Conservation (phyloP, 2,113 vertebrate species). For the Anser brachyrhynchus region DNA sequence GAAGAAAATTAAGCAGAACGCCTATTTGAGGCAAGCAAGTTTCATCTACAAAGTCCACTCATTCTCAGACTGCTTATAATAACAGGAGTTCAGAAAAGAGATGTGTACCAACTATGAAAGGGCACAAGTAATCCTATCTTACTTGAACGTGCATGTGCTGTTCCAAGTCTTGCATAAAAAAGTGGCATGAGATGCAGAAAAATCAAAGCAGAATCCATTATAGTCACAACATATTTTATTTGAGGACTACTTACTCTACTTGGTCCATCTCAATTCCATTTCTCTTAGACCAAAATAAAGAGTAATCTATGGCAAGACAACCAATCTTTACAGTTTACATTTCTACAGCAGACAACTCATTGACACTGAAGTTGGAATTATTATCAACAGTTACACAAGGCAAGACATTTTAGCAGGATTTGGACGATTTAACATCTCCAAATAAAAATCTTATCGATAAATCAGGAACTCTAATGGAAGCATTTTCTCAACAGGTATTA, state of each 20-base stretch:
- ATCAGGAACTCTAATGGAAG: neutral
- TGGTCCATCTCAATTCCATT: neutral
- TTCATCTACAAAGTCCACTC: neutral
- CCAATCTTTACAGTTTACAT: neutral
- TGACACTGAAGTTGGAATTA: neutral
- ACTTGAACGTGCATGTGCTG: accelerated
- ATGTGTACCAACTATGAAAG: neutral
- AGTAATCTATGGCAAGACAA: neutral
- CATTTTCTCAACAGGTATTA: neutral
- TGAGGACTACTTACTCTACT: neutral
- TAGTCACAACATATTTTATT: neutral
- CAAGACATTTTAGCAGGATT: neutral
- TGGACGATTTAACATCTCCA: neutral
- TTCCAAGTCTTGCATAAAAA: neutral
- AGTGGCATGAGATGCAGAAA: neutral
- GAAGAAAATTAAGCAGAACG: neutral
- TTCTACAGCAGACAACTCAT: neutral
- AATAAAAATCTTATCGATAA: neutral
- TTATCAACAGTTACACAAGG: neutral
- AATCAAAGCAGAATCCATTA: neutral
- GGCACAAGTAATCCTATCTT: neutral
- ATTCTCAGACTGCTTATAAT: neutral
- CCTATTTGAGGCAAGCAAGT: neutral
- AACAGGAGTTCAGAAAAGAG: neutral
- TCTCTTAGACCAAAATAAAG: neutral